Evolutionary conservation across 2,797 vertebrate species (phyloP).

Genomic region (Enteromius trimaculatus): DNA sequence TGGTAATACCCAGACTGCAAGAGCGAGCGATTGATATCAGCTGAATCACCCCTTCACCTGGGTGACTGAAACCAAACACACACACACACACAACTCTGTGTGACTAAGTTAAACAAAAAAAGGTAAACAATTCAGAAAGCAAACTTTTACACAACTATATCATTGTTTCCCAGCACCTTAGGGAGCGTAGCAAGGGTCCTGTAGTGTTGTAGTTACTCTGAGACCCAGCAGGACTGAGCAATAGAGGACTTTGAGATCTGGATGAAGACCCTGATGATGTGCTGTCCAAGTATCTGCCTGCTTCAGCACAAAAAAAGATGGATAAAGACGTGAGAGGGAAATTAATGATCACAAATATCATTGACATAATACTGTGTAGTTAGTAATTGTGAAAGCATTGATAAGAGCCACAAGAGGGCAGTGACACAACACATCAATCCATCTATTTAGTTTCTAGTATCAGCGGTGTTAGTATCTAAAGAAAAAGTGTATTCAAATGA

Average conservation of each 20-base stretch:
- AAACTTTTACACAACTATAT: neutral
- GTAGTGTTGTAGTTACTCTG: conserved; percentile 75
- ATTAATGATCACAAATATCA: neutral
- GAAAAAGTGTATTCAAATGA: neutral
- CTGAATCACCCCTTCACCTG: conserved; percentile 87
- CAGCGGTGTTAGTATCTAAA: neutral
- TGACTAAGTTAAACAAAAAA: neutral
- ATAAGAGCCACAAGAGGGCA: conserved; percentile 38
- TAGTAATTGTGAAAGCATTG: neutral
- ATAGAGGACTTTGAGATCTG: conserved; percentile 87
- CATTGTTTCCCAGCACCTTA: conserved; percentile 64
- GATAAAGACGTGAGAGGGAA: neutral
- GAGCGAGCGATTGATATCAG: conserved; percentile 82
- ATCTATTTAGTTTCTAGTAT: neutral
- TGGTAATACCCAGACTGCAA: conserved; percentile 80
- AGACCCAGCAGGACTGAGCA: conserved; percentile 84
- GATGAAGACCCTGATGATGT: conserved; percentile 90
- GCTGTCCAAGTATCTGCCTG: conserved; percentile 84
- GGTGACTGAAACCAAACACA: conserved; percentile 71
- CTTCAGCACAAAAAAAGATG: conserved; percentile 32
- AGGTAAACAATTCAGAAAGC: neutral
- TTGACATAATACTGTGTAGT: neutral
- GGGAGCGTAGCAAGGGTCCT: conserved; percentile 74
- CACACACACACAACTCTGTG: conserved; percentile 11
- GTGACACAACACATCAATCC: conserved; percentile 8